Percentiles rank a stretch among this genome's conserved stretches.
phyloP scores from a whole-genome alignment of 1,140 invertebrate genomes.

The Conopomorpha cramerella region DNA sequence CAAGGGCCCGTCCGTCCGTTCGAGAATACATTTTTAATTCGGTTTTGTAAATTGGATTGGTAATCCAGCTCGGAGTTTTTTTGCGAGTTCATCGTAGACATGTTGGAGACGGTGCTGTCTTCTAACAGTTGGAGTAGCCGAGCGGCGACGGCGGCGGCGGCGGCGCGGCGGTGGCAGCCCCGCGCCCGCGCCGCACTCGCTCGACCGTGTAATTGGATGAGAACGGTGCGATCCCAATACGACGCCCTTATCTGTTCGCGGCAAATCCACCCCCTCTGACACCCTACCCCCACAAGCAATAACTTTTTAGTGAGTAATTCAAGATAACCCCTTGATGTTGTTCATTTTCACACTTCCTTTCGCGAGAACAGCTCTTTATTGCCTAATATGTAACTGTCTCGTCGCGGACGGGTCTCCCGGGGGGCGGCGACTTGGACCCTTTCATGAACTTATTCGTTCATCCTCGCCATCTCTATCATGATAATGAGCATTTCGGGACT shows the following conservation, averaged over 20 bases:
- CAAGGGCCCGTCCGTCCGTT: too few relatives aligned
- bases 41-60: too few relatives aligned
- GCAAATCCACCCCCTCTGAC: constrained; percentile 46
- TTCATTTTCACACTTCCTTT: constrained; percentile 61
- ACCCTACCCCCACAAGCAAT: constrained; percentile 27
- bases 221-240: constrained; percentile 56
- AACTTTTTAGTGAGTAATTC: constrained; percentile 61
- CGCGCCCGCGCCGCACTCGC: constrained; percentile 28
- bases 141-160: too few relatives aligned
- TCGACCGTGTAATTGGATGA: constrained; percentile 63
- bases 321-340: constrained; percentile 60
- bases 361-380: constrained; percentile 60
- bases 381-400: constrained; percentile 59
- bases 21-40: too few relatives aligned
- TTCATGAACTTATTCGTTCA: constrained; percentile 55
- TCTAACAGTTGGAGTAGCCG: too few relatives aligned
- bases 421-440: constrained; percentile 45
- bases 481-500: constrained; percentile 61
- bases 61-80: too few relatives aligned
- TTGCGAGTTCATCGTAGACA: too few relatives aligned
- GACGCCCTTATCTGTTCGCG: constrained; percentile 56
- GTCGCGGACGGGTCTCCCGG: constrained; percentile 43
- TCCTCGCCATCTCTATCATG: constrained; percentile 43
- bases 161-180: too few relatives aligned
- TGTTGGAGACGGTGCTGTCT: too few relatives aligned